These are phyloP conservation scores for Nematostella vectensis DNA, from an alignment of 92 coral and sea anemone genomes.

Conservation along the genomic window DNA sequence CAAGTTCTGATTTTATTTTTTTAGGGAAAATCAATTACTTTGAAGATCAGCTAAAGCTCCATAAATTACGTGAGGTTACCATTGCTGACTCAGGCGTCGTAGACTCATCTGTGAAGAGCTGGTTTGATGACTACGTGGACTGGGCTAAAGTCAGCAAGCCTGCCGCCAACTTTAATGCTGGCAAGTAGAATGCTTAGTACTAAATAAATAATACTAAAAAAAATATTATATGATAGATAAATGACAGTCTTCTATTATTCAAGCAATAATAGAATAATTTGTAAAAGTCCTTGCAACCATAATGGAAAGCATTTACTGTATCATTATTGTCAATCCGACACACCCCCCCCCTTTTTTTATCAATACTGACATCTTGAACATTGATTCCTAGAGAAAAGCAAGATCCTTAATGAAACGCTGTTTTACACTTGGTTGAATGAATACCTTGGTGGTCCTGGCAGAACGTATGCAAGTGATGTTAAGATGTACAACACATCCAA, in stretches of 20 bases:
- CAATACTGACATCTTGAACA: too few species aligned
- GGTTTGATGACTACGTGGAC: slow-evolving; percentile 73
- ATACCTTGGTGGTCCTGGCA: slow-evolving; percentile 49
- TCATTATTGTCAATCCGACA: too few species aligned
- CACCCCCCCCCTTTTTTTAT: too few species aligned
- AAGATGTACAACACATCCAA: slow-evolving; percentile 23
- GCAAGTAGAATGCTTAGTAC: slow-evolving; percentile 12
- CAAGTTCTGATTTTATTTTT: background rate
- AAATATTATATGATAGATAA: too few species aligned
- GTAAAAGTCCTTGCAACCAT: too few species aligned
- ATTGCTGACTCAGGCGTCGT: slow-evolving; percentile 47
- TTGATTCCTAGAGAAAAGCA: slow-evolving; percentile 6
- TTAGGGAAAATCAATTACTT: slow-evolving; percentile 67
- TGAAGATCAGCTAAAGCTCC: slow-evolving; percentile 61
- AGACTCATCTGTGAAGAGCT: slow-evolving; percentile 48
- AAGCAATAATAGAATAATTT: too few species aligned
- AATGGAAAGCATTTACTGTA: too few species aligned
- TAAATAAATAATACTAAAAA: background rate
- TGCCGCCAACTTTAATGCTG: slow-evolving; percentile 26
- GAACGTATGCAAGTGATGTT: slow-evolving; percentile 37
- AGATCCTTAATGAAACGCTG: slow-evolving; percentile 27
- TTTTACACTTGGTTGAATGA: slow-evolving; percentile 70
- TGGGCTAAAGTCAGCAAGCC: slow-evolving; percentile 59
- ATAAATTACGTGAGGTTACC: slow-evolving; percentile 42
- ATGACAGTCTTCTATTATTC: too few species aligned